These are phyloP conservation scores for Microcebus ravelobensis DNA, from an alignment of 2,113 vertebrate species.

Conservation along the genomic window DNA sequence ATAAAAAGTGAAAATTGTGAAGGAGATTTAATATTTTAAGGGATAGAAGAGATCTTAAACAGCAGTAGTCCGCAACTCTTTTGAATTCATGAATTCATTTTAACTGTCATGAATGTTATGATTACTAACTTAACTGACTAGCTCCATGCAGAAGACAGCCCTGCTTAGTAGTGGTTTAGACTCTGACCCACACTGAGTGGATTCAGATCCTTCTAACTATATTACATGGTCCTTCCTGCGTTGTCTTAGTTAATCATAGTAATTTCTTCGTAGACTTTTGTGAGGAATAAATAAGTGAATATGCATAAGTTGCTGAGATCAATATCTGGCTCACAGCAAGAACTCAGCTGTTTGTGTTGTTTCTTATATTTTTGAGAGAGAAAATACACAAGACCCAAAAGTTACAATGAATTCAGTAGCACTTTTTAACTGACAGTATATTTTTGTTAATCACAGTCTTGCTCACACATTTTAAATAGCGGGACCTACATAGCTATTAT, in stretches of 20 bases:
- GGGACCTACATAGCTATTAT: background rate
- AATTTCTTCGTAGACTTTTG: background rate
- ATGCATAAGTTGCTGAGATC: background rate
- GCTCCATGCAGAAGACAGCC: background rate
- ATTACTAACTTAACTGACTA: background rate
- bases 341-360: background rate
- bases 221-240: background rate
- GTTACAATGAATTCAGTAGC: background rate
- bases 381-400: background rate
- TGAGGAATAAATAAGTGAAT: background rate
- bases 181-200: too few species aligned
- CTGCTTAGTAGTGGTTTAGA: fast-evolving
- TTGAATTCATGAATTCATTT: background rate
- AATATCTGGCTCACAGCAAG: background rate
- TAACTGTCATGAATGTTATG: background rate
- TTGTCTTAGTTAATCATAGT: background rate
- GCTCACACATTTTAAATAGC: background rate
- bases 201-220: background rate
- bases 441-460: background rate
- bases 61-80: background rate
- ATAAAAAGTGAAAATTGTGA: background rate
- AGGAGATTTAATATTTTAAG: background rate
- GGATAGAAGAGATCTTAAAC: background rate
- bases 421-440: background rate
- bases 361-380: background rate